phyloP scores from a whole-genome alignment of 2,113 vertebrate species.

The Gnathonemus echidnorhynchus region DNA sequence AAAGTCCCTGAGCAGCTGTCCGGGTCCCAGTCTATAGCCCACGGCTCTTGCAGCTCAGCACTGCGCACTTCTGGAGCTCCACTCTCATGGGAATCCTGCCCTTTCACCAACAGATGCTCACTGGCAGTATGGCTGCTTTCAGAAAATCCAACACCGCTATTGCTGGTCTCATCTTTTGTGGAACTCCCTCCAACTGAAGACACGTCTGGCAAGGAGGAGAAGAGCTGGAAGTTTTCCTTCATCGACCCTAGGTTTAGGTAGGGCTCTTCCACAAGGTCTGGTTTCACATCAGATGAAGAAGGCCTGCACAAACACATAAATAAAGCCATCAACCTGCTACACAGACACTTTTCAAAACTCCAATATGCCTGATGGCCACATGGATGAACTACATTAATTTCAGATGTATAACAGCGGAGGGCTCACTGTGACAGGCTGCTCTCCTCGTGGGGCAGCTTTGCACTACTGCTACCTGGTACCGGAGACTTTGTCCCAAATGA shows the following conservation, averaged over 20 bases:
- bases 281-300: conserved; percentile 30
- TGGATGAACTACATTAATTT: not conserved
- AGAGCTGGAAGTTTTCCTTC: conserved; percentile 39
- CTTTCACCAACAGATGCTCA: conserved; percentile 32
- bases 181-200: conserved; percentile 42
- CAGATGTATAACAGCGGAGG: not conserved
- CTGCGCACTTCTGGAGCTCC: not conserved
- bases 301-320: conserved; percentile 17
- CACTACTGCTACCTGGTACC: conserved; percentile 26
- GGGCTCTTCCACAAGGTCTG: conserved; percentile 53
- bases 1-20: conserved; percentile 28
- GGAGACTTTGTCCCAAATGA: conserved; percentile 56
- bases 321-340: not conserved
- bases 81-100: not conserved
- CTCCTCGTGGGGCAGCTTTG: conserved; percentile 43
- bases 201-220: conserved; percentile 59
- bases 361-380: not conserved
- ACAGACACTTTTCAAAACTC: not conserved
- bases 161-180: not conserved
- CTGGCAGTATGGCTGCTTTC: conserved; percentile 29
- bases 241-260: conserved; percentile 26
- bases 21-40: conserved; percentile 40
- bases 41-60: conserved; percentile 33
- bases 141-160: not conserved
- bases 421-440: conserved; percentile 43